Evolutionary conservation across 1,140 invertebrate genomes (phyloP), one percentile per base, ranked within the genome.

Genomic region (Hermetia illucens): DNA sequence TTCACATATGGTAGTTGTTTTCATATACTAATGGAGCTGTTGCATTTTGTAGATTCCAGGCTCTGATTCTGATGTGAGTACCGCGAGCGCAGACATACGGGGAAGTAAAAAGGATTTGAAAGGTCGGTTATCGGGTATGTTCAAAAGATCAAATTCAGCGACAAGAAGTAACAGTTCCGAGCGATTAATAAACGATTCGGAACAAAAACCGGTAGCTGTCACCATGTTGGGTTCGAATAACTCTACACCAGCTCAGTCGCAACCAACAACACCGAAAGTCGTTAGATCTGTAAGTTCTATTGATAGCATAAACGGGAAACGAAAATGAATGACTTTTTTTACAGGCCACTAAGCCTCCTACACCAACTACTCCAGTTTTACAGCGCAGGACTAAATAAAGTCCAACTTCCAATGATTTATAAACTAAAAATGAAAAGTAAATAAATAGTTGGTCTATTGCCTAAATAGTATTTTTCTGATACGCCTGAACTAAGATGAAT

Each of bases 71-170:
- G 82, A 86, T 45, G 69, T 82, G 43, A 82, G 79, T 50, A 66
- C 79, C 21, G 53, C 55, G 17, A 70, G 71, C 16, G 77, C 76
- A 39, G 68, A 69, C 43, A 46, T 58, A 45, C 66, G 66, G 51
- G 62, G 63, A 18, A 81, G 79, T 52, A 82, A 81, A 60, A 75
- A 74, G 53, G 77, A 85, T 62, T 60, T 88, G 34, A 79, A 81
- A 51, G 82, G 80, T 34, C 74, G 82, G 47, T 63, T 90, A 15
- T 79, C 80, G 2, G 82, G 77, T 36, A 83, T 90, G 64, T 89
- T 90, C 48, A 82, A 76, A 57, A 72, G 81, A 45, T 48, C 57
- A 6, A 55, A 53, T 12, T 60, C 57, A n/a, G 48, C 50, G 12
- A 55, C 55, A 5, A 52, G 57, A 8, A 52, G 52, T 32, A 50